Evolutionary conservation across 2,113 vertebrate genomes (phyloP).

Genomic region (Rousettus leschenaultii): DNA sequence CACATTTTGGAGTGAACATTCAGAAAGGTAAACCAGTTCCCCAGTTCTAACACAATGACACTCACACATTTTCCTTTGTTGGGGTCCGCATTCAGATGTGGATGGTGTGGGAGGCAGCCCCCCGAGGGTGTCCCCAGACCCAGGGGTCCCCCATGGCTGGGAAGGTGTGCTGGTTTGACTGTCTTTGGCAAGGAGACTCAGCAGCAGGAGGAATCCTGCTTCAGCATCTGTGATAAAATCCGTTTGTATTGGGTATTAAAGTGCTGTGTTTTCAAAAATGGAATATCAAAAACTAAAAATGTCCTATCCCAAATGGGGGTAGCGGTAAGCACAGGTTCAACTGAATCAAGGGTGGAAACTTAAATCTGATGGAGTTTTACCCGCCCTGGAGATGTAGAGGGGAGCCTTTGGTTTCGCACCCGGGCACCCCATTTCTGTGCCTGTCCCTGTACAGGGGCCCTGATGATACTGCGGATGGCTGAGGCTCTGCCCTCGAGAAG

Average conservation of each 20-base stretch:
- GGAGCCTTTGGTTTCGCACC: background rate
- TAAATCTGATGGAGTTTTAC: background rate
- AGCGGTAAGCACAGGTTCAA: background rate
- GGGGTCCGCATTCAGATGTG: background rate
- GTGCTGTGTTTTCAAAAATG: background rate
- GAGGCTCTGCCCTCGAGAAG: background rate
- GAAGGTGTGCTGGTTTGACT: background rate
- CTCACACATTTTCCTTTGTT: background rate
- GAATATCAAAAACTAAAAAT: background rate
- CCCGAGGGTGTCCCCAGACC: background rate
- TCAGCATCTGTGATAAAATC: background rate
- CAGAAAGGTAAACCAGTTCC: background rate
- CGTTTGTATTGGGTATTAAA: constrained; percentile 30
- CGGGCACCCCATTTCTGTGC: rapidly evolving
- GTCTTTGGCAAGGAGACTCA: background rate
- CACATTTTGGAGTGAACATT: rapidly evolving
- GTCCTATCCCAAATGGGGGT: background rate
- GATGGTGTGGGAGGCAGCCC: background rate
- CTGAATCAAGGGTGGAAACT: background rate
- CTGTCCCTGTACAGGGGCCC: background rate
- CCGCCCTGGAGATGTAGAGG: background rate
- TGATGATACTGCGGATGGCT: rapidly evolving
- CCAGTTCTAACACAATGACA: background rate
- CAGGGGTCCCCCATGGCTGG: background rate
- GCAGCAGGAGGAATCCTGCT: background rate